Evolutionary conservation across 2,113 vertebrate genomes (phyloP).

Genomic region (Nerophis lumbriciformis): DNA sequence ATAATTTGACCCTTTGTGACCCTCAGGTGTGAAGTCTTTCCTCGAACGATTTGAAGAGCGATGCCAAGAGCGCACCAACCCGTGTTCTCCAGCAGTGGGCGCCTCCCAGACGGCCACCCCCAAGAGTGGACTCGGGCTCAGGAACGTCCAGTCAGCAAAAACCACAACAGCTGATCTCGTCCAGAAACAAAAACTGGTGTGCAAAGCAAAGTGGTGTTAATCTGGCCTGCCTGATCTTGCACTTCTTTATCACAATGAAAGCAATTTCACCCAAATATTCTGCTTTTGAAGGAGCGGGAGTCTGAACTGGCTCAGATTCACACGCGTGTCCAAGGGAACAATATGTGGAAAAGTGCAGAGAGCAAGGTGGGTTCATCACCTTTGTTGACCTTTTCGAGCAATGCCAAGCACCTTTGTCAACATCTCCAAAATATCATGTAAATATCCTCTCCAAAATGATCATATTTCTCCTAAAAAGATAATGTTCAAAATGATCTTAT

Average conservation of each 20-base stretch:
- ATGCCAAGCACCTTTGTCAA: too few relatives aligned
- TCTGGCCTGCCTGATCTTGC: too few relatives aligned
- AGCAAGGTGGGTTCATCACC: slow-evolving; percentile 47
- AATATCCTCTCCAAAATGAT: too few relatives aligned
- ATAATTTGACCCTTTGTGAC: neutral
- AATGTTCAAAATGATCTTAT: too few relatives aligned
- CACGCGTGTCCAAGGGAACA: slow-evolving; percentile 81
- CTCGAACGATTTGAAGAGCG: slow-evolving; percentile 88
- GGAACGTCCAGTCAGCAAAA: slow-evolving; percentile 67
- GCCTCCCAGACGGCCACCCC: slow-evolving; percentile 68
- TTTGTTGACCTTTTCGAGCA: too few relatives aligned
- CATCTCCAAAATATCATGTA: too few relatives aligned
- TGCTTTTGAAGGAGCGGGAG: slow-evolving; percentile 80
- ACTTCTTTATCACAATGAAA: neutral
- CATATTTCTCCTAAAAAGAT: too few relatives aligned
- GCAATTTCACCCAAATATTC: neutral
- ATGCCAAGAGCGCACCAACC: slow-evolving; percentile 75
- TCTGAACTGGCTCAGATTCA: slow-evolving; percentile 84
- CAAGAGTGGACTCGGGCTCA: slow-evolving; percentile 78
- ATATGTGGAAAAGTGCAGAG: slow-evolving; percentile 73
- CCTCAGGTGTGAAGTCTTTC: slow-evolving; percentile 82
- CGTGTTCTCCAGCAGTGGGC: slow-evolving; percentile 56
- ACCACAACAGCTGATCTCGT: slow-evolving; percentile 78
- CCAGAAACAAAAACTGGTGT: slow-evolving; percentile 84
- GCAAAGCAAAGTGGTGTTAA: neutral